phyloP scores from a whole-genome alignment of 2,888 invertebrate species.

The Lypha dubia region DNA sequence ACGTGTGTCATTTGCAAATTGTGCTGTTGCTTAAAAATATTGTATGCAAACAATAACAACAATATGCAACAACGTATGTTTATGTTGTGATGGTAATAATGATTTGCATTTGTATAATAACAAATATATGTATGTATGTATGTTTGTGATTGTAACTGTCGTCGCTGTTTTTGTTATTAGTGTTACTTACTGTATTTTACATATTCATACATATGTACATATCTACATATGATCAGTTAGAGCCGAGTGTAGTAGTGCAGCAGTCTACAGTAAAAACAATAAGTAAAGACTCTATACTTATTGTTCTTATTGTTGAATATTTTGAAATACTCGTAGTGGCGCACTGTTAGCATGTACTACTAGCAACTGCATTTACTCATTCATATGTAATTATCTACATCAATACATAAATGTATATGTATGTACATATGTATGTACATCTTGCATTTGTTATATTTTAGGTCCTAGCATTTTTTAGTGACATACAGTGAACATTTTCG shows the following conservation, averaged over 20 bases:
- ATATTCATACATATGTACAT: no score
- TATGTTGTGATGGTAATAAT: constrained; percentile 45
- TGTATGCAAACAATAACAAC: constrained; percentile 58
- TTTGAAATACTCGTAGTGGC: constrained; percentile 15
- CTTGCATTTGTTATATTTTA: neutral
- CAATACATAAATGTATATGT: no score
- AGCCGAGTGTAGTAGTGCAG: constrained; percentile 1
- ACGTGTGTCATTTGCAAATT: constrained; percentile 55
- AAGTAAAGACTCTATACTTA: neutral
- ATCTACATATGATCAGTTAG: constrained; percentile 41
- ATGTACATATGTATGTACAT: no score
- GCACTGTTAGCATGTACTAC: constrained; percentile 3
- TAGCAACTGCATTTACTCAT: no score
- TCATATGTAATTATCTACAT: no score
- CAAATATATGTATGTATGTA: constrained; percentile 3
- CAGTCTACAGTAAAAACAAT: neutral
- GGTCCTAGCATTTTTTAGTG: neutral
- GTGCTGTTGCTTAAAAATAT: constrained; percentile 49
- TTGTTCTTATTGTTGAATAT: constrained; percentile 2
- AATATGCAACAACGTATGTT: constrained; percentile 31
- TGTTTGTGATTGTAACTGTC: neutral
- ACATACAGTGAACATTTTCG: no score
- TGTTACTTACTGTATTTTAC: constrained; percentile 21
- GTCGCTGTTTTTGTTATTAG: constrained; percentile 14
- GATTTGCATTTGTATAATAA: constrained; percentile 27